Conservation (phyloP, 2,888 invertebrate genomes). For the Andrena trimmerana region DNA sequence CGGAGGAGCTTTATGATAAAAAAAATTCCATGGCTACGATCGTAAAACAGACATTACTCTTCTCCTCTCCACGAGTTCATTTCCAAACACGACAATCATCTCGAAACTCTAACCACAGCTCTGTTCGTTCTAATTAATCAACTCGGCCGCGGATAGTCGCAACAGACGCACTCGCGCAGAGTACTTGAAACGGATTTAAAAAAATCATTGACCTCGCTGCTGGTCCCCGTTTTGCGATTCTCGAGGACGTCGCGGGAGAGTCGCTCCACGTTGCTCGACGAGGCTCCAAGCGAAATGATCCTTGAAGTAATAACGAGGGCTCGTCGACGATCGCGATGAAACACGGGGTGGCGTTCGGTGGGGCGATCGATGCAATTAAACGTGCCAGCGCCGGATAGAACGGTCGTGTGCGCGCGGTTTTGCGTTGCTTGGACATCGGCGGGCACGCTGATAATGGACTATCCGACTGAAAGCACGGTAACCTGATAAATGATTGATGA, state of each 20-base stretch:
- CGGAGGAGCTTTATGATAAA: too few species aligned
- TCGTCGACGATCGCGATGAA: conserved; percentile 30
- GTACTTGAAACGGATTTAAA: background rate
- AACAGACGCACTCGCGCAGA: background rate
- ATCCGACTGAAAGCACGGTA: conserved; percentile 9
- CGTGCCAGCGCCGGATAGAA: background rate
- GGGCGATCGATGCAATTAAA: conserved; percentile 41
- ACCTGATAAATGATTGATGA: conserved; percentile 53
- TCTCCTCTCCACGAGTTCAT: too few species aligned
- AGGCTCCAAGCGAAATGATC: conserved; percentile 32
- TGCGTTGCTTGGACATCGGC: conserved; percentile 10
- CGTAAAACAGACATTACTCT: too few species aligned
- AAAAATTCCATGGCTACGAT: too few species aligned
- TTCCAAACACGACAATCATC: background rate
- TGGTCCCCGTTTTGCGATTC: conserved; percentile 1
- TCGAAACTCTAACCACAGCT: background rate
- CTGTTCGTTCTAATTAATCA: conserved; percentile 23
- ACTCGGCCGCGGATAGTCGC: background rate
- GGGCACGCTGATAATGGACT: conserved; percentile 36
- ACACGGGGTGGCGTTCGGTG: conserved; percentile 23
- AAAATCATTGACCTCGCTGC: background rate
- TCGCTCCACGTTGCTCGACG: conserved; percentile 24
- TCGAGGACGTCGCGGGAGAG: background rate
- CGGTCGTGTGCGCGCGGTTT: background rate
- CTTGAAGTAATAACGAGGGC: conserved; percentile 51